Base-by-base conservation (phyloP, 2,113 vertebrate species). In the Saccopteryx bilineata region DNA sequence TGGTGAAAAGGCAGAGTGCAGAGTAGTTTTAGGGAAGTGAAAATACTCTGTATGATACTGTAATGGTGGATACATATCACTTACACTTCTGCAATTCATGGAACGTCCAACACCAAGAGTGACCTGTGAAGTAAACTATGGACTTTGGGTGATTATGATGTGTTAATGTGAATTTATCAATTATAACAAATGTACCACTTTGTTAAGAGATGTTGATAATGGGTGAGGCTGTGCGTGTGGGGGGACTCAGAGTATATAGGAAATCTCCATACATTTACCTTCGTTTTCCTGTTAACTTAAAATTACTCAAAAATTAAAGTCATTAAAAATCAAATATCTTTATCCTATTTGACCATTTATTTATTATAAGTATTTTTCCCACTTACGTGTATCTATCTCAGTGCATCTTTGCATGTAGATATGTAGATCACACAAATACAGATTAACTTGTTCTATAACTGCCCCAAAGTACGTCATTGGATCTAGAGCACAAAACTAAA, bases 401-500 rank as follows among this genome's bases (percentile, higher is more conserved):
- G 69, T 50, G 26, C 14, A n/a, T 61, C 24, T 58, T 79, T 76
- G 18, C 46, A 46, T 63, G 60, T 90, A 74, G 65, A 63, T 82
- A 1, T 56, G 48, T 48, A 68, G 52, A 21, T 74, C 50, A 60
- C n/a, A 78, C 31, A 79, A 24, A 79, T 85, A 60, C 56, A 39
- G 18, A 12, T 54, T 81, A 61, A 19, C 26, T 83, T 94, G 33
- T 72, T 93, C 60, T 94, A 28, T 95, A 87, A 76, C 56, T 93
- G 7, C 23, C 19, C 24, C 94, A n/a, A 14, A 90, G 66, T 48
- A 50, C 82, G 33, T 50, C 68, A 86, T 24, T 96, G 9, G 33
- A n/a, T 92, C 60, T 28, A 39, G 50, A 78, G 93, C 63, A 74
- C 54, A 86, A 88, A 96, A 39, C 61, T 54, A 48, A 86, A 85